Evolutionary conservation across 2,113 vertebrate genomes (phyloP).

Genomic region (Oostethus manadensis): DNA sequence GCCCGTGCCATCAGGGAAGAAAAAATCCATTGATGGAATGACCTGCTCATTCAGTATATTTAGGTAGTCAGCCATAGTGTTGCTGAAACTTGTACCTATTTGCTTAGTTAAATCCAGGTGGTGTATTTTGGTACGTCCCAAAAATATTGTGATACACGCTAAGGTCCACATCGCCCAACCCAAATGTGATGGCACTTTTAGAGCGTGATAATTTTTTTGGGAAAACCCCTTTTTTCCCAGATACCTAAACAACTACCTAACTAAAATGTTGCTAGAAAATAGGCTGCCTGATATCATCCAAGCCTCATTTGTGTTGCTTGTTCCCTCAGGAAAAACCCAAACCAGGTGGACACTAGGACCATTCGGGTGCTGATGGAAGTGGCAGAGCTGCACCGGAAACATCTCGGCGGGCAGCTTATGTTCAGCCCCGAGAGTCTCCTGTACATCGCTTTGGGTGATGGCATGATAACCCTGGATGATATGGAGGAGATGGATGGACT

Average conservation of each 20-base stretch:
- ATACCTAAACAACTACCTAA: slow-evolving; percentile 42
- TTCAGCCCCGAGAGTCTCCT: slow-evolving; percentile 90
- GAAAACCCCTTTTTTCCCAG: neutral
- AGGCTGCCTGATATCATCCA: neutral
- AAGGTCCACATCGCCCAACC: no score
- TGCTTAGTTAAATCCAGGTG: no score
- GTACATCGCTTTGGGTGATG: slow-evolving; percentile 92
- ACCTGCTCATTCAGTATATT: no score
- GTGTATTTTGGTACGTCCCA: no score
- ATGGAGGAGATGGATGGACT: slow-evolving; percentile 99
- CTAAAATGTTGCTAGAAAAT: slow-evolving; percentile 26
- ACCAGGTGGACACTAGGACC: slow-evolving; percentile 88
- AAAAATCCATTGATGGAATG: no score
- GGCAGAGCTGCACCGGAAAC: slow-evolving; percentile 92
- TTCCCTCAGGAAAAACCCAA: slow-evolving; percentile 85
- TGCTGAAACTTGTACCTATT: no score
- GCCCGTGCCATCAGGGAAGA: no score
- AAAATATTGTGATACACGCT: no score
- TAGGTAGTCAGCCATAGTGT: no score
- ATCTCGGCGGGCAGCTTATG: slow-evolving; percentile 90
- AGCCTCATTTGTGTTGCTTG: neutral
- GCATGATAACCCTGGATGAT: slow-evolving; percentile 97
- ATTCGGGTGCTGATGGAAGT: slow-evolving; percentile 90
- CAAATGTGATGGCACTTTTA: slow-evolving; percentile 28
- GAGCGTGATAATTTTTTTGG: slow-evolving; percentile 23